A percentile compares a stretch with the other conserved stretches of the same genome.
Evolutionary conservation across 2,888 invertebrate species (phyloP).

Genomic region (Tyria jacobaeae): DNA sequence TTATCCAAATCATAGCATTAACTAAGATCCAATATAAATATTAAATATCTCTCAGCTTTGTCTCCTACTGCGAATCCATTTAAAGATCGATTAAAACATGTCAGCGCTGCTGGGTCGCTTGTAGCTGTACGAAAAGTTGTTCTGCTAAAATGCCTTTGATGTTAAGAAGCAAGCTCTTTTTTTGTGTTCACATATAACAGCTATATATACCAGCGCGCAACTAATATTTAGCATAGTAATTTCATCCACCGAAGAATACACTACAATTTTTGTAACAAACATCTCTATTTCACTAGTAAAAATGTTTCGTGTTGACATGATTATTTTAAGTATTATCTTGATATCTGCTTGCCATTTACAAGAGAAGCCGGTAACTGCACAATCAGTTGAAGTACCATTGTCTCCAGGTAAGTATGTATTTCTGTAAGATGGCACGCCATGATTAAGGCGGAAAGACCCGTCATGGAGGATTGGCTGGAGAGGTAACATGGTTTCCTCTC

Average conservation of each 20-base stretch:
- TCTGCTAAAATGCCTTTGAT: conserved; percentile 64
- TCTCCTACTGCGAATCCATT: conserved; percentile 38
- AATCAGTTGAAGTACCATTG: conserved; percentile 67
- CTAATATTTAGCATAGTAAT: conserved; percentile 30
- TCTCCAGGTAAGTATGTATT: conserved; percentile 64
- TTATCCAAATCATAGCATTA: background rate
- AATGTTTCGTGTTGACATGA: conserved; percentile 53
- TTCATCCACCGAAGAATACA: conserved; percentile 24
- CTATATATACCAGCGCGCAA: conserved; percentile 33
- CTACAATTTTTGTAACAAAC: background rate
- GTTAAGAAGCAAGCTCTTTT: conserved; percentile 38
- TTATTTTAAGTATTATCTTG: conserved; percentile 53
- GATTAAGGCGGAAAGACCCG: too few species aligned
- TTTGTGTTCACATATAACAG: background rate
- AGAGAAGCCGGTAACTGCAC: conserved; percentile 61
- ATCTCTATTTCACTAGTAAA: conserved; percentile 16
- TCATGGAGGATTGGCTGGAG: too few species aligned
- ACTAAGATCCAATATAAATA: background rate
- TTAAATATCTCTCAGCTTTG: background rate
- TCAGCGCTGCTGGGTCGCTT: conserved; percentile 46
- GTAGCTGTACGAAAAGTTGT: conserved; percentile 45
- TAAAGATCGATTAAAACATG: conserved; percentile 48
- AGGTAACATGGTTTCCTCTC: too few species aligned
- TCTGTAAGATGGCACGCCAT: too few species aligned
- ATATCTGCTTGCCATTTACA: conserved; percentile 59